Conservation (phyloP, 2,888 invertebrate species). For the Sylvicola fuscatus region DNA sequence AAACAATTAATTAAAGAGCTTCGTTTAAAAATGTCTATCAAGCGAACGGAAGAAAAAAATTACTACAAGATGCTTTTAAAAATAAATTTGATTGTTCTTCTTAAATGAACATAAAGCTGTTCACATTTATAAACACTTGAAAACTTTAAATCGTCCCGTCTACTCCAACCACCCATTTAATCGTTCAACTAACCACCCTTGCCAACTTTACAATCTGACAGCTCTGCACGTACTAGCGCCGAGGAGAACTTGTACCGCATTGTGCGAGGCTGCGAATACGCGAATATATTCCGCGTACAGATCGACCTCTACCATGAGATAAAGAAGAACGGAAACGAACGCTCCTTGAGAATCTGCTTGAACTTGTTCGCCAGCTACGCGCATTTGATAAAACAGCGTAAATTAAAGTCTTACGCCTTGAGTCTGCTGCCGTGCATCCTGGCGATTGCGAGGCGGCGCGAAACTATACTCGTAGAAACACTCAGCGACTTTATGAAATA, state of each 20-base stretch:
- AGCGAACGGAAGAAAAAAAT: no score
- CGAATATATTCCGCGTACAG: slow-evolving; percentile 48
- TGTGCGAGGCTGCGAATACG: slow-evolving; percentile 45
- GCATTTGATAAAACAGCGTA: slow-evolving; percentile 52
- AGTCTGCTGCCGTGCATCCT: slow-evolving; percentile 53
- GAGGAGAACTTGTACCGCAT: slow-evolving; percentile 65
- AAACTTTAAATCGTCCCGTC: no score
- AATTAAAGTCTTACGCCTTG: slow-evolving; percentile 55
- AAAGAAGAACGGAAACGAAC: slow-evolving; percentile 46
- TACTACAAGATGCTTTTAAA: no score
- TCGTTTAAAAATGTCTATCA: no score
- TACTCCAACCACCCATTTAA: no score
- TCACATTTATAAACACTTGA: no score
- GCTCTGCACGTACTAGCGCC: slow-evolving; percentile 43
- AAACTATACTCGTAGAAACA: slow-evolving; percentile 26
- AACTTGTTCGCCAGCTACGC: slow-evolving; percentile 56
- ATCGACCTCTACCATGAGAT: slow-evolving; percentile 68
- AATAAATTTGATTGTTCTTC: no score
- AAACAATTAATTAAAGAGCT: no score
- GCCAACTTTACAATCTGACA: neutral
- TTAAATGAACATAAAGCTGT: no score
- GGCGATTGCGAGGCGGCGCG: slow-evolving; percentile 46
- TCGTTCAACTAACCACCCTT: no score
- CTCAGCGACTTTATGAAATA: slow-evolving; percentile 20
- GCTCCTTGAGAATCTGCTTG: slow-evolving; percentile 50